Base-by-base conservation (phyloP, 2,113 vertebrate genomes). In the Plectropomus leopardus region DNA sequence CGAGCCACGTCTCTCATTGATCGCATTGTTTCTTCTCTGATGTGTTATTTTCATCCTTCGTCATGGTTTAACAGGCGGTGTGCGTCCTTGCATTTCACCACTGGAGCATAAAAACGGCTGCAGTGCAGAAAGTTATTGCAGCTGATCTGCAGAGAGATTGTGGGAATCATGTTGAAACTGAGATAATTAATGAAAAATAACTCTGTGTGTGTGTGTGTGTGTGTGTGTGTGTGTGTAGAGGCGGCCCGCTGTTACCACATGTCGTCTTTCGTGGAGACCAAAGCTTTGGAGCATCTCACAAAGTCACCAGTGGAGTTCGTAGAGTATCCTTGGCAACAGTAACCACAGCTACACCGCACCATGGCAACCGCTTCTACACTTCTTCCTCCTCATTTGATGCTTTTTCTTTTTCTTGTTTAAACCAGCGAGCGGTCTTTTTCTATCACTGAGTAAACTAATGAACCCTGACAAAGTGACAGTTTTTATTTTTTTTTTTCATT, bases 261-360 rank as follows among this genome's bases (percentile, higher is more conserved):
- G 98, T 99, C 98, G 72, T 99, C 98, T 64, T 99, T 99, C 54
- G 98, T 99, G 96, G 98, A 99, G 96, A 99, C 98, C 83, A 99
- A 99, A 95, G 98, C 97, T 44, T 95, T 99, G 40, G 98, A 99
- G 91, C 98, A 97, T 45, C 96, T 99, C 76, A 99, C 98, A 0
- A 99, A 99, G 93, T 97, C 97, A 84, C 98, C 98, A 0, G 98
- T 99, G 93, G 98, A 99, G 94, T 99, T 99, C 92, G 97, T 99
- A 17, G 98, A 99, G 98, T 97, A 99, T 99, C 98, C 97, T 98
- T 97, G 79, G 64, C 80, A 84, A 91, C 90, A 2, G 77, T 88
- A 80, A 16, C 86, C 60, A 1, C 44, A 55, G 84, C 48, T 55
- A 66, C 82, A 16, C 42, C 60, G 34, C 58, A 16, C 73, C 60